Evolutionary conservation across 1,140 invertebrate species (phyloP), one percentile per base, ranked within the genome.

Genomic region (Leptinotarsa undecemlineata): DNA sequence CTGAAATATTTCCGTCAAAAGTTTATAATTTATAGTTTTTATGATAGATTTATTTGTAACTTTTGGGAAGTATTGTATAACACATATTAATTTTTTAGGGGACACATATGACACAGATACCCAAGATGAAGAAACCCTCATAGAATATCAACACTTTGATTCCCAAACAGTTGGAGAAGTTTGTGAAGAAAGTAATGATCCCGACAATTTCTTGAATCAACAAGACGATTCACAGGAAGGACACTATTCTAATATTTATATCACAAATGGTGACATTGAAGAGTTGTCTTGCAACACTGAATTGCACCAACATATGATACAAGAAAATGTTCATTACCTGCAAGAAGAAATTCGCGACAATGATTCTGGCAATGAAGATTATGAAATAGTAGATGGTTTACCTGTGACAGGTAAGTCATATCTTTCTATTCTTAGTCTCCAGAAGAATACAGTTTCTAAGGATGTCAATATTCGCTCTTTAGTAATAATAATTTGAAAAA

Each of bases 351-450:
- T 48, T 15, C 67, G 1, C 51, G 47, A 63, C 3, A 73, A 76
- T 26, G 74, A 78, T 68, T 76, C 74, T 51, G 70, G 73, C 8
- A 71, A 67, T 71, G 74, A 73, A n/a, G 77, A 79, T 23, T 81
- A 78, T 73, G 68, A 81, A 51, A 75, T 78, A 26, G 77, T 77
- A 3, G 78, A 79, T 57, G 74, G 78, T 15, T 19, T 78, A 14
- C 78, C 76, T 51, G 76, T 80, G 20, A 78, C 78, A 66, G 80
- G 77, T 67, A 80, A 60, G 48, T 71, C 51, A n/a, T 33, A 26
- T 33, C 33, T 33, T 8, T 1, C 33, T 33, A 33, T 33, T 33
- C 6, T 11, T n/a, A 21, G 11, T 63, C 14, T 63, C 23, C 33
- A 33, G 4, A 33, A 33, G 8, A 33, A 33, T 8, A 8, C 33